Evolutionary conservation across 2,797 vertebrate species (phyloP).

Genomic region (Okamejei kenojei): DNA sequence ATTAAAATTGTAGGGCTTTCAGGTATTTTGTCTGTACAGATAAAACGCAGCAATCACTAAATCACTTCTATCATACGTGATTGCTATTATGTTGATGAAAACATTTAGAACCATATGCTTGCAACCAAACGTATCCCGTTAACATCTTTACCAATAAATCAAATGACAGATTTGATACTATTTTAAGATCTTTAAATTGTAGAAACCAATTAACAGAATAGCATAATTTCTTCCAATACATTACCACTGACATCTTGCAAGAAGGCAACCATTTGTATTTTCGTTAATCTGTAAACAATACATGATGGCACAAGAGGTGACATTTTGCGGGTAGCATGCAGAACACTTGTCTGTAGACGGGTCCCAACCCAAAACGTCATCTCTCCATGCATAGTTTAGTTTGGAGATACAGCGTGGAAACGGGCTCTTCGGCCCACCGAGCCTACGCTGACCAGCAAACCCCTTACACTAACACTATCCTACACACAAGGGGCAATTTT

Average conservation of each 20-base stretch:
- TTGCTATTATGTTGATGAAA: background rate
- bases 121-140: background rate
- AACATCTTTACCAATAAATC: conserved; percentile 7
- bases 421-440: too few relatives aligned
- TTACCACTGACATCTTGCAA: conserved; percentile 9
- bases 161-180: background rate
- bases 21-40: background rate
- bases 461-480: too few relatives aligned
- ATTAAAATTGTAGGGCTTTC: background rate
- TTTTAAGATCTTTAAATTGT: background rate
- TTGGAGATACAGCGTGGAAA: too few relatives aligned
- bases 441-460: too few relatives aligned
- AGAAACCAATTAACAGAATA: background rate
- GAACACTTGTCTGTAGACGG: too few relatives aligned
- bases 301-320: too few relatives aligned
- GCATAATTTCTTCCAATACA: background rate
- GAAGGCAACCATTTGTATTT: conserved; percentile 17
- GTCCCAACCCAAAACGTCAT: too few relatives aligned
- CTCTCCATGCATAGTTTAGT: too few relatives aligned
- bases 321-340: too few relatives aligned
- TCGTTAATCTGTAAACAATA: background rate
- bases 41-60: background rate
- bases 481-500: too few relatives aligned
- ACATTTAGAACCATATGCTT: background rate
- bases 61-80: background rate